phyloP scores from a whole-genome alignment of 2,888 invertebrate species.

The Drosophila quasianomalipes region DNA sequence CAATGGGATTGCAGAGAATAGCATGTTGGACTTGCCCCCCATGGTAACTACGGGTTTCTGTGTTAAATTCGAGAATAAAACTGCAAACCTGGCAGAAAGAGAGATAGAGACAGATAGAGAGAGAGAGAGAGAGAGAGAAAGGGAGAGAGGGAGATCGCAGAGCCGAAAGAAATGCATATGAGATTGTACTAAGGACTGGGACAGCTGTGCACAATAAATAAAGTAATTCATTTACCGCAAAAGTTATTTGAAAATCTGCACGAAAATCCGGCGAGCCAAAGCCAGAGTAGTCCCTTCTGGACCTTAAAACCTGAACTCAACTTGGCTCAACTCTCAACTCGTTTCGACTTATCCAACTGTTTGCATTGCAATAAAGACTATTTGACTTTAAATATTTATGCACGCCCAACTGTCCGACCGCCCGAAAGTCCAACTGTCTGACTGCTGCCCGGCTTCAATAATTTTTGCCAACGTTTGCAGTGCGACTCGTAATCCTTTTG shows the following conservation, averaged over 20 bases:
- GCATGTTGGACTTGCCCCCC: background rate
- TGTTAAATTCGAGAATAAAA: slow-evolving; percentile 8
- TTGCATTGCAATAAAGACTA: slow-evolving; percentile 75
- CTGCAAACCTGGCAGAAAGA: slow-evolving; percentile 42
- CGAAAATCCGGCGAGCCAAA: slow-evolving; percentile 48
- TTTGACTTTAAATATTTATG: slow-evolving; percentile 78
- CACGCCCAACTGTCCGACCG: slow-evolving; percentile 8
- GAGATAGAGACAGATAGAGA: background rate
- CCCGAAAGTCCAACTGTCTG: background rate
- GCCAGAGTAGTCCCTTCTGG: slow-evolving; percentile 32
- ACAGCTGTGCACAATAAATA: slow-evolving; percentile 78
- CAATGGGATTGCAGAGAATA: slow-evolving; percentile 18
- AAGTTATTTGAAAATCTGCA: slow-evolving; percentile 76
- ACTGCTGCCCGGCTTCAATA: slow-evolving; percentile 27
- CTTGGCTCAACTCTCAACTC: slow-evolving; percentile 27
- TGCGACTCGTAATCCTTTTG: slow-evolving; percentile 28
- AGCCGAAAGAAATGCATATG: slow-evolving; percentile 45
- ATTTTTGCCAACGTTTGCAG: slow-evolving; percentile 60
- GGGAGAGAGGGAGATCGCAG: background rate
- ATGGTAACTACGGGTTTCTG: background rate
- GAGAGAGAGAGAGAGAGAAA: background rate
- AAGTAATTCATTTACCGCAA: slow-evolving; percentile 78
- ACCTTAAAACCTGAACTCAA: slow-evolving; percentile 14
- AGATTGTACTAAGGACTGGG: slow-evolving; percentile 30
- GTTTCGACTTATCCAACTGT: slow-evolving; percentile 54